Percentiles rank a stretch among this genome's conserved stretches.
These are phyloP conservation scores for Venustoraphidia nigricollis DNA, from an alignment of 2,888 invertebrate species.

Conservation along the genomic window DNA sequence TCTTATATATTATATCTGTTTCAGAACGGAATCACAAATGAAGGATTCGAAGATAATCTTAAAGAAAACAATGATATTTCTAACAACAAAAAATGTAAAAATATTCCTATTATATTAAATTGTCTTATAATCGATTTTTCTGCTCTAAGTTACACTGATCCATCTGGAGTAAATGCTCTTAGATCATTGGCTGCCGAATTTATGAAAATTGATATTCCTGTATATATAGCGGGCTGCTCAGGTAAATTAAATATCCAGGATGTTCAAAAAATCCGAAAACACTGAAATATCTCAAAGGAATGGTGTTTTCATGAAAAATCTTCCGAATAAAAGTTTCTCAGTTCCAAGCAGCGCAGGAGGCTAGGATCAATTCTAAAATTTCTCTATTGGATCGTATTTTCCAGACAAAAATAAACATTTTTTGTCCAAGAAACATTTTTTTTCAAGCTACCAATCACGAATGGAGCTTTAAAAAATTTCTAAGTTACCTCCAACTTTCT, in stretches of 20 bases:
- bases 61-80: not conserved
- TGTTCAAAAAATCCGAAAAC: too few species aligned
- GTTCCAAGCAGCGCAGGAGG: too few species aligned
- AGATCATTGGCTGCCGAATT: conserved; percentile 36
- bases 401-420: too few species aligned
- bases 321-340: too few species aligned
- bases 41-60: not conserved
- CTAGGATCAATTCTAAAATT: too few species aligned
- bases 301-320: too few species aligned
- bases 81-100: not conserved
- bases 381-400: too few species aligned
- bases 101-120: conserved; percentile 8
- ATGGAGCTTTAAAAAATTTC: too few species aligned
- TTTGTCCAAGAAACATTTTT: too few species aligned
- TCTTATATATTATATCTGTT: conserved; percentile 3
- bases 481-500: too few species aligned
- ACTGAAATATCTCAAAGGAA: too few species aligned
- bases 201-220: conserved; percentile 31
- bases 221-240: conserved; percentile 38
- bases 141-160: conserved; percentile 44
- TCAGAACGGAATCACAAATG: not conserved
- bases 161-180: conserved; percentile 41
- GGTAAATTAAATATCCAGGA: conserved; percentile 24
- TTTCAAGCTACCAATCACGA: too few species aligned
- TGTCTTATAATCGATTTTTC: conserved; percentile 43